Percentiles rank a stretch among this genome's conserved stretches.
Conservation (phyloP, 30 jellyfish, hydroid and myxozoan species). For the Clytia hemisphaerica region DNA sequence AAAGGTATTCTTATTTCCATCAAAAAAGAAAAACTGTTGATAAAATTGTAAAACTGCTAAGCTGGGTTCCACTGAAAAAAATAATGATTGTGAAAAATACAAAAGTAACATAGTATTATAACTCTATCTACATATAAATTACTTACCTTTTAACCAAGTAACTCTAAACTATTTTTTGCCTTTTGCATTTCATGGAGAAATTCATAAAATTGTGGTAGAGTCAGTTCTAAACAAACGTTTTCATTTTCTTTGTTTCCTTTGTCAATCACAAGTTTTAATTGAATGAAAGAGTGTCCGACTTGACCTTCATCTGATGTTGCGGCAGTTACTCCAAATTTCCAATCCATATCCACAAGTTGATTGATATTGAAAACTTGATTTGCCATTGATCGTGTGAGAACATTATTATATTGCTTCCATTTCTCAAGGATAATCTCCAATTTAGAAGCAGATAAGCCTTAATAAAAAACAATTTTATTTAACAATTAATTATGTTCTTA, state of each 20-base stretch:
- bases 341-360: constrained; percentile 84
- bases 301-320: constrained; percentile 65
- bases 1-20: no score
- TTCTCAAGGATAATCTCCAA: constrained; percentile 11
- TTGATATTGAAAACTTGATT: constrained; percentile 55
- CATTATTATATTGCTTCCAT: constrained; percentile 51
- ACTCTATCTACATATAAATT: no score
- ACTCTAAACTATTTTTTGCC: constrained; percentile 65
- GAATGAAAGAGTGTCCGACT: constrained; percentile 71
- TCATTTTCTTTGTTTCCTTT: constrained; percentile 60
- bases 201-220: constrained; percentile 75
- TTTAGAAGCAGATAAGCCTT: constrained; percentile 44
- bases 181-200: constrained; percentile 90
- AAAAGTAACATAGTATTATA: no score
- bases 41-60: no score
- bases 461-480: not conserved
- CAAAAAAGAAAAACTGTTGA: no score
- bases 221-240: constrained; percentile 56
- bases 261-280: constrained; percentile 59
- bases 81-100: no score
- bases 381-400: constrained; percentile 48
- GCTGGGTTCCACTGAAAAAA: no score
- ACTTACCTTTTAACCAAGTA: no score
- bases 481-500: no score
- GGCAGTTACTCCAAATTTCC: constrained; percentile 94